phyloP scores from a whole-genome alignment of 2,113 vertebrate genomes.

The Cercocebus atys region DNA sequence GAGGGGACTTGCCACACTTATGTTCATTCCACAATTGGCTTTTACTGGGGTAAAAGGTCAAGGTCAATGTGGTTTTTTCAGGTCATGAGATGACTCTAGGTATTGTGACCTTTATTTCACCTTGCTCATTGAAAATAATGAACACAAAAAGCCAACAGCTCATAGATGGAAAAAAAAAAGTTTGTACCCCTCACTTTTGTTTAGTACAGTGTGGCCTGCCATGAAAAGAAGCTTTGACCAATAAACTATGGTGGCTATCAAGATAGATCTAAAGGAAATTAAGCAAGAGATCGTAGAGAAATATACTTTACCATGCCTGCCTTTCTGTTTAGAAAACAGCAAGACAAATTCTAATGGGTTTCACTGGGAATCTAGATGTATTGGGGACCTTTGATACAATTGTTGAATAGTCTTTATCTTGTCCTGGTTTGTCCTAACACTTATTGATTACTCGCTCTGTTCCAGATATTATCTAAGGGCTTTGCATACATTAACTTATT shows the following conservation, averaged over 20 bases:
- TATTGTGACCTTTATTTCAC: neutral
- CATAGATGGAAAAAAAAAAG: neutral
- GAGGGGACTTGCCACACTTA: neutral
- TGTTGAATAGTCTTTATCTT: constrained; percentile 23
- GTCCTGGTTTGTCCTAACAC: neutral
- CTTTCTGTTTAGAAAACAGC: neutral
- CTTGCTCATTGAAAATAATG: neutral
- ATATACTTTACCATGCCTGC: neutral
- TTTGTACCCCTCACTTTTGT: neutral
- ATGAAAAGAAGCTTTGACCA: neutral
- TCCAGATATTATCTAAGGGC: neutral
- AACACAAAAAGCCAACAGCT: neutral
- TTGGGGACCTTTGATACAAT: neutral
- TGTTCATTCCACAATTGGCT: neutral
- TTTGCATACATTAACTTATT: neutral
- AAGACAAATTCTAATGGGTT: neutral
- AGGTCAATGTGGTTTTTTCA: neutral
- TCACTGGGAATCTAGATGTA: neutral
- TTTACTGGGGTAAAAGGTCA: neutral
- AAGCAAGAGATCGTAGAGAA: neutral
- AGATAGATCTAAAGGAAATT: neutral
- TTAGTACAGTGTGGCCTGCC: neutral
- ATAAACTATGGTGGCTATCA: neutral
- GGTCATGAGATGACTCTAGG: neutral
- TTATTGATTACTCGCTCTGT: neutral